Evolutionary conservation across 2,888 invertebrate species (phyloP).

Genomic region (Eurytoma californica): DNA sequence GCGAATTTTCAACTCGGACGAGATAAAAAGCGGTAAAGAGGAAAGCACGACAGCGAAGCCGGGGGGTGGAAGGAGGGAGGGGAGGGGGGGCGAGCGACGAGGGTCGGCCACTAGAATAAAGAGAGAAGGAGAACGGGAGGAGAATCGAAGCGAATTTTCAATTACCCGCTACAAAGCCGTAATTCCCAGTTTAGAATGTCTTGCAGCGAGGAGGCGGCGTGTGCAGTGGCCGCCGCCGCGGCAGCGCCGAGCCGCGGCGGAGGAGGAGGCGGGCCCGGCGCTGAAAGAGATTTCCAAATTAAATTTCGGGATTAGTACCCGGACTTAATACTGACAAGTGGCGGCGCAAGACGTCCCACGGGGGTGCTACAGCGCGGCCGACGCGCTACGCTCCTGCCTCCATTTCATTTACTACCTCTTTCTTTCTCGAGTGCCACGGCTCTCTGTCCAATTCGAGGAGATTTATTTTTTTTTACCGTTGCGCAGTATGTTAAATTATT

Average conservation of each 20-base stretch:
- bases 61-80: not conserved
- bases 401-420: constrained; percentile 26
- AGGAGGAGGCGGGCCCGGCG: constrained; percentile 45
- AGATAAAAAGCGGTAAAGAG: not conserved
- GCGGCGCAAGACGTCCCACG: constrained; percentile 72
- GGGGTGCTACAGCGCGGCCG: constrained; percentile 68
- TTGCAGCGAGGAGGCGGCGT: constrained; percentile 47
- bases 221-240: not conserved
- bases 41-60: not conserved
- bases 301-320: constrained; percentile 75
- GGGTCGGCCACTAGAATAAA: constrained; percentile 14
- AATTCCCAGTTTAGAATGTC: constrained; percentile 72
- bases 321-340: constrained; percentile 72
- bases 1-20: not conserved
- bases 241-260: constrained; percentile 38
- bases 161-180: constrained; percentile 72
- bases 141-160: constrained; percentile 70
- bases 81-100: not conserved
- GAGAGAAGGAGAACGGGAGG: constrained; percentile 20
- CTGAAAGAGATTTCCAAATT: constrained; percentile 75
- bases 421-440: not conserved
- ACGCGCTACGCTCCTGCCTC: constrained; percentile 38
- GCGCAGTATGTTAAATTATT: not conserved
- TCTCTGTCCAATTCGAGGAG: not conserved
- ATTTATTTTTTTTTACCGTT: not conserved